Conservation (phyloP, 2,888 invertebrate species). For the Empis stercorea region DNA sequence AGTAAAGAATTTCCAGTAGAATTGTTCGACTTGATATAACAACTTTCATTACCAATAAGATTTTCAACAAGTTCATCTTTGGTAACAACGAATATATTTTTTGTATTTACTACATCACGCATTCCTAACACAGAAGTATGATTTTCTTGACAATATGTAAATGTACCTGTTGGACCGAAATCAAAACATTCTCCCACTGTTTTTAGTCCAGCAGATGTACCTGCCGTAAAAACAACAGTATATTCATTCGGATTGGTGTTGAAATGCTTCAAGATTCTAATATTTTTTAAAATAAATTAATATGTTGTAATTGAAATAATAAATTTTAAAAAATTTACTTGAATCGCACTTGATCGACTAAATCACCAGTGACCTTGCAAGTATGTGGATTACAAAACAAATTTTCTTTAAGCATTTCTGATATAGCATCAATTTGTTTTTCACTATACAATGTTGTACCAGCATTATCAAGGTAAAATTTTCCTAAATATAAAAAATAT, state of each 20-base stretch:
- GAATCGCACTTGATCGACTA: constrained; percentile 70
- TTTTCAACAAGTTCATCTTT: constrained; percentile 43
- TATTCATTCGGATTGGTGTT: constrained; percentile 69
- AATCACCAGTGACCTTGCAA: constrained; percentile 68
- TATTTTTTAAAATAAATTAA: constrained; percentile 5
- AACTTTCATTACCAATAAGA: constrained; percentile 17
- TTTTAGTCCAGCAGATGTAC: constrained; percentile 80
- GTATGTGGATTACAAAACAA: constrained; percentile 87
- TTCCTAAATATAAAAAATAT: constrained; percentile 36
- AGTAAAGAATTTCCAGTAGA: constrained; percentile 47
- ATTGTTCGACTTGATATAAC: not conserved
- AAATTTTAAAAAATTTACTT: constrained; percentile 37
- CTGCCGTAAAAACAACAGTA: constrained; percentile 83
- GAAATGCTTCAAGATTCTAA: constrained; percentile 74
- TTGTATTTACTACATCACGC: constrained; percentile 59
- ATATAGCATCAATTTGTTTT: constrained; percentile 52
- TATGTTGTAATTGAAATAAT: not conserved
- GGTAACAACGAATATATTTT: constrained; percentile 43
- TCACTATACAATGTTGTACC: constrained; percentile 74
- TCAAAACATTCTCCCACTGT: constrained; percentile 69
- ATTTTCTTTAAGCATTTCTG: constrained; percentile 52
- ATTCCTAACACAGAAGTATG: constrained; percentile 94
- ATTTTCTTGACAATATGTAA: constrained; percentile 76
- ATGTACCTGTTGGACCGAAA: constrained; percentile 46
- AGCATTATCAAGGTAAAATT: constrained; percentile 79